phyloP scores from a whole-genome alignment of 2,888 invertebrate genomes.

The Napeogenes sylphis region DNA sequence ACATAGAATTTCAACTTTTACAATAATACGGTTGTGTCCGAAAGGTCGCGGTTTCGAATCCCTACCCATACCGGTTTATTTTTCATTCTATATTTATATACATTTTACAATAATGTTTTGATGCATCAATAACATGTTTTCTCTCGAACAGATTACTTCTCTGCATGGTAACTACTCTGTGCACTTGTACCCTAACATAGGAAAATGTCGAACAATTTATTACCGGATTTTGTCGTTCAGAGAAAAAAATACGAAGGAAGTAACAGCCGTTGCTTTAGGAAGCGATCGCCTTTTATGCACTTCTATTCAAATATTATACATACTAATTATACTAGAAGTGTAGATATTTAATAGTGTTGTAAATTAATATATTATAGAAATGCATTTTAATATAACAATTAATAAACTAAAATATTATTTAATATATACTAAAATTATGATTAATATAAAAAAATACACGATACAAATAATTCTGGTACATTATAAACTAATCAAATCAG shows the following conservation, averaged over 20 bases:
- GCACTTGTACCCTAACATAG: constrained; percentile 14
- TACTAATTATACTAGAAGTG: background rate
- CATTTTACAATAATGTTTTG: background rate
- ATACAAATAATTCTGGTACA: no score
- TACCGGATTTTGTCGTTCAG: constrained; percentile 18
- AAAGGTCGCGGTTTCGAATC: no score
- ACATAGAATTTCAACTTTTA: no score
- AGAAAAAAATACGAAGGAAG: constrained; percentile 14
- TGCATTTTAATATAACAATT: no score
- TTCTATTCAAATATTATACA: background rate
- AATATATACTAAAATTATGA: no score
- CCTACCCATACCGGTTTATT: no score
- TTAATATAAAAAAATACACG: background rate
- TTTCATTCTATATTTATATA: no score
- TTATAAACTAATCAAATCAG: no score
- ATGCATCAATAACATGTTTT: constrained; percentile 2
- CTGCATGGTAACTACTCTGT: constrained; percentile 3
- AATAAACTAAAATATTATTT: no score
- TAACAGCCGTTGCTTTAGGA: background rate
- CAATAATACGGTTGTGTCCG: no score
- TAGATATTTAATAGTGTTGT: no score
- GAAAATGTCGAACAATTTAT: constrained; percentile 23
- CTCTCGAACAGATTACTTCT: background rate
- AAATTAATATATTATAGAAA: no score
- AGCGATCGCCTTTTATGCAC: background rate